Evolutionary conservation across 2,797 vertebrate species (phyloP).

Genomic region (Leptatherina wallacei): DNA sequence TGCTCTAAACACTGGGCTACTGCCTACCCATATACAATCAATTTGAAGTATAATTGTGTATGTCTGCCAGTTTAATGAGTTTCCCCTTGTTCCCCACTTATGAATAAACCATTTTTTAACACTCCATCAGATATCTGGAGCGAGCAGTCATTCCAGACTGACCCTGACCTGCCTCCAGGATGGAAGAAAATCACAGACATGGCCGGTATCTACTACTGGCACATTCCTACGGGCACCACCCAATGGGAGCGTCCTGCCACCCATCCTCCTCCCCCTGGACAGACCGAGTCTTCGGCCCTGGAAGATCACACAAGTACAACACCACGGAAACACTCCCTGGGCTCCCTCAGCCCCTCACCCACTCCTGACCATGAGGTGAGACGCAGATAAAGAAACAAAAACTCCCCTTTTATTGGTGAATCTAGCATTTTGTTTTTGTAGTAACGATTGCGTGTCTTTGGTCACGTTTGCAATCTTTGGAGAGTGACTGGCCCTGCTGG

Average conservation of each 20-base stretch:
- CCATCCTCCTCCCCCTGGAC: conserved; percentile 70
- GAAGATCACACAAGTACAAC: conserved; percentile 45
- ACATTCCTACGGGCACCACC: conserved; percentile 97
- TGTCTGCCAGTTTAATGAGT: not conserved
- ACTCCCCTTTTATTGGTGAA: not conserved
- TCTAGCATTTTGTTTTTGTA: not conserved
- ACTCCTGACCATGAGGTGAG: conserved; percentile 95
- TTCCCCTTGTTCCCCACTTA: not conserved
- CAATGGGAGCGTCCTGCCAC: conserved; percentile 94
- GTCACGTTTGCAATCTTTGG: no score
- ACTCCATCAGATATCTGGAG: conserved; percentile 91
- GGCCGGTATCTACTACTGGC: conserved; percentile 97
- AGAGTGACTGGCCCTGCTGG: no score
- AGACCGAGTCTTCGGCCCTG: conserved; percentile 48
- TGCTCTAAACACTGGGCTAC: not conserved
- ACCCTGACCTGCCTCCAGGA: conserved; percentile 95
- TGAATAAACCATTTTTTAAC: not conserved
- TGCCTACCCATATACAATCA: not conserved
- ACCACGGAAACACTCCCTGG: conserved; percentile 87
- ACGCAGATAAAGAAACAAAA: not conserved
- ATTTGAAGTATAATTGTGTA: not conserved
- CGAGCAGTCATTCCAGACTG: conserved; percentile 94
- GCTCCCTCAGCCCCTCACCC: conserved; percentile 91
- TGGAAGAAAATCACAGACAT: conserved; percentile 97
- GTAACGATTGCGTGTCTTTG: no score